Percentiles rank a stretch among this genome's conserved stretches.
These are phyloP conservation scores for Lamellibrachia luymesi DNA, from an alignment of 1,140 invertebrate species.

Conservation along the genomic window DNA sequence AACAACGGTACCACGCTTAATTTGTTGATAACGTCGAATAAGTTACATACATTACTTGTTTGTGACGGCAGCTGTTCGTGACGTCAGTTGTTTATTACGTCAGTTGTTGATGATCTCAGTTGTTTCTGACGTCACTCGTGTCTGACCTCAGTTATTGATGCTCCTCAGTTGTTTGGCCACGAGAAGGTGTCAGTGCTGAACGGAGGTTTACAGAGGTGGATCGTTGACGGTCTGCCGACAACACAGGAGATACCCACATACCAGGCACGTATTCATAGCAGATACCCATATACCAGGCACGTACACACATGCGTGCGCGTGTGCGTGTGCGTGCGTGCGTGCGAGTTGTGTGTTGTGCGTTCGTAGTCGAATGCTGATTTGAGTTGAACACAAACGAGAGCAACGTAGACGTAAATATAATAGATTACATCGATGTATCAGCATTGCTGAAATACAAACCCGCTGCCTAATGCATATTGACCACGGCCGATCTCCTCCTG, in stretches of 20 bases:
- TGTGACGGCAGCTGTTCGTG: too few relatives aligned
- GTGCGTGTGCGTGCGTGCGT: not conserved
- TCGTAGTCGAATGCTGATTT: too few relatives aligned
- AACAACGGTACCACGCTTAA: too few relatives aligned
- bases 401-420: too few relatives aligned
- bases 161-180: conserved; percentile 39
- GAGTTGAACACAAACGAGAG: too few relatives aligned
- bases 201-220: conserved; percentile 40
- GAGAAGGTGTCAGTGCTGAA: conserved; percentile 40
- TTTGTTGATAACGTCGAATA: too few relatives aligned
- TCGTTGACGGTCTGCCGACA: conserved; percentile 26
- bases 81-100: not conserved
- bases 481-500: not conserved
- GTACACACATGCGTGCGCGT: not conserved
- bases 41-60: too few relatives aligned
- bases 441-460: too few relatives aligned
- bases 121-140: not conserved
- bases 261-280: not conserved
- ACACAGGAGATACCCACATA: not conserved
- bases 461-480: not conserved
- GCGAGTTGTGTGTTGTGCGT: not conserved
- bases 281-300: not conserved
- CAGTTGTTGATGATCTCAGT: not conserved
- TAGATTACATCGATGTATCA: too few relatives aligned
- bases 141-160: conserved; percentile 7